Conservation (phyloP, 2,888 invertebrate species). For the Agrotis segetum region DNA sequence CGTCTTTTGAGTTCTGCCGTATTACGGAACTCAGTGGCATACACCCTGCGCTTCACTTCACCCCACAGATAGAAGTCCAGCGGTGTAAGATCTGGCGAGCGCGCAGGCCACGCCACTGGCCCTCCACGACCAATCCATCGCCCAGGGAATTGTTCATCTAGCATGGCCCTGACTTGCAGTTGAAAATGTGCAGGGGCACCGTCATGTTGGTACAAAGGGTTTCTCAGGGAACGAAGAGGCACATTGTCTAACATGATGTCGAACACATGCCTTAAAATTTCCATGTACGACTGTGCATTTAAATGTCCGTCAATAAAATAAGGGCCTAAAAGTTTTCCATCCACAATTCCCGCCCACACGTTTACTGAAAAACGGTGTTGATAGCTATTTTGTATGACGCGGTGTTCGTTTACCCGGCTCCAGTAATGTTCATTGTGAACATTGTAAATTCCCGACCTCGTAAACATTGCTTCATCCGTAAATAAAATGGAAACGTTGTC, state of each 20-base stretch:
- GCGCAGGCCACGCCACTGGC: background rate
- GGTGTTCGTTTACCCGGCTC: background rate
- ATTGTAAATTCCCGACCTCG: background rate
- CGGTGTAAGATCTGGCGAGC: background rate
- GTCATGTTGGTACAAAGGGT: background rate
- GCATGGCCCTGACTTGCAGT: background rate
- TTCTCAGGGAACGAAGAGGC: background rate
- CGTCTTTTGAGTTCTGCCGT: slow-evolving; percentile 1
- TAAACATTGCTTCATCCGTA: slow-evolving; percentile 3
- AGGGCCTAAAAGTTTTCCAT: background rate
- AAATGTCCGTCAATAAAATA: slow-evolving; percentile 6
- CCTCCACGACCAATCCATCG: background rate
- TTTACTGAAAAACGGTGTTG: background rate
- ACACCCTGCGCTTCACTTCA: slow-evolving; percentile 3
- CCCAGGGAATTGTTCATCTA: background rate
- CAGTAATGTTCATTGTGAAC: background rate
- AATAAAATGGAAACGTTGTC: background rate
- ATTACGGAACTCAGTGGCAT: background rate
- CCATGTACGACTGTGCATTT: slow-evolving; percentile 8
- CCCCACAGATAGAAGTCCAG: background rate
- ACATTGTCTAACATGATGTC: background rate
- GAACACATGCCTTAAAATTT: background rate
- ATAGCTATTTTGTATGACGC: background rate
- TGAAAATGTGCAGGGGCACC: slow-evolving; percentile 6
- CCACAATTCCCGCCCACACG: background rate